phyloP scores from a whole-genome alignment of 1,140 invertebrate species.

The Megalonaias nervosa region DNA sequence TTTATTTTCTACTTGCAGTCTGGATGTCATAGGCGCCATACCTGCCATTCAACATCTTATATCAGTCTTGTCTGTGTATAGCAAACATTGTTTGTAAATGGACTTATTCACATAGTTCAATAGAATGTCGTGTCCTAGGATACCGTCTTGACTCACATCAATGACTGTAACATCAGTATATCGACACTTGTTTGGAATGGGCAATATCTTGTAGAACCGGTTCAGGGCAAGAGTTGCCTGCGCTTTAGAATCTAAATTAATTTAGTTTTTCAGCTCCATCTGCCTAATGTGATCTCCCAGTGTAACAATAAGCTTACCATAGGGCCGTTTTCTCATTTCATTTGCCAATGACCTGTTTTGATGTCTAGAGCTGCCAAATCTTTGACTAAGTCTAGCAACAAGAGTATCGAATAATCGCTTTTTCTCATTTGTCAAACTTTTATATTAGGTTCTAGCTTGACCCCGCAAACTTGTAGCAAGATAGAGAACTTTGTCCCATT shows the following conservation, averaged over 20 bases:
- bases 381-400: neutral
- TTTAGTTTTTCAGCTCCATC: too few species aligned
- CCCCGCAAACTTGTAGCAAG: constrained; percentile 5
- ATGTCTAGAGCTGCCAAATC: constrained; percentile 10
- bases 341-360: neutral
- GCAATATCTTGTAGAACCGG: constrained; percentile 6
- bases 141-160: constrained; percentile 10
- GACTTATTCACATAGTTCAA: neutral
- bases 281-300: too few species aligned
- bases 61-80: neutral
- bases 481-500: neutral
- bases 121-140: constrained; percentile 26
- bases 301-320: too few species aligned
- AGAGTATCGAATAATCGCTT: neutral
- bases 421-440: neutral
- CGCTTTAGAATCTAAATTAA: too few species aligned
- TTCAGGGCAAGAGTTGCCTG: too few species aligned
- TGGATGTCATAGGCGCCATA: neutral
- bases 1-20: too few species aligned
- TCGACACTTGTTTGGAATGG: neutral
- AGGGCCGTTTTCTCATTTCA: too few species aligned
- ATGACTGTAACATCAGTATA: constrained; percentile 18
- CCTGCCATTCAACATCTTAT: constrained; percentile 16
- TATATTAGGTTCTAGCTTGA: constrained; percentile 1
- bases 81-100: neutral